These are phyloP conservation scores for Rhopalosiphum nymphaeae DNA, from an alignment of 2,888 invertebrate species.

Conservation along the genomic window DNA sequence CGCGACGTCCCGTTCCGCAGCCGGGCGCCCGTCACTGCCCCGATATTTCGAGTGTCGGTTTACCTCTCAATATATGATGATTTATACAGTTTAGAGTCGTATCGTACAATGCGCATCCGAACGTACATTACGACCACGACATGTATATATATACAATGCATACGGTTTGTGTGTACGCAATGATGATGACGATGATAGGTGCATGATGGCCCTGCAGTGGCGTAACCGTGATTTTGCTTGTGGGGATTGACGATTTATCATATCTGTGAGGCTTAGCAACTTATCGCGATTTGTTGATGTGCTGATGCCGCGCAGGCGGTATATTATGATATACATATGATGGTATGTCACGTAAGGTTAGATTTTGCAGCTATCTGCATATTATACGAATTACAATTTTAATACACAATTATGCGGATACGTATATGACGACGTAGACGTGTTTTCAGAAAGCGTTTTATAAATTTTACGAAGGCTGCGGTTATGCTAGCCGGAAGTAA, in stretches of 20 bases:
- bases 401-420: neutral
- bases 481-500: no score
- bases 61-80: neutral
- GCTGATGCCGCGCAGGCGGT: neutral
- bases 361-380: neutral
- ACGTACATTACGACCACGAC: neutral
- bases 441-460: neutral
- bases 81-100: neutral
- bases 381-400: neutral
- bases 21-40: neutral
- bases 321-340: no score
- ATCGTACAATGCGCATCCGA: neutral
- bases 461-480: neutral
- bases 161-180: neutral
- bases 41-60: neutral
- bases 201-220: neutral
- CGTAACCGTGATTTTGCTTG: neutral
- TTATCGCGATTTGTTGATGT: neutral
- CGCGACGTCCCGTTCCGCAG: constrained; percentile 5
- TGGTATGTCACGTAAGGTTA: neutral
- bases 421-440: no score
- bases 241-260: neutral
- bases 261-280: neutral
- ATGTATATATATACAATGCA: neutral
- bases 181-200: neutral